Evolutionary conservation across 2,113 vertebrate genomes (phyloP).

Genomic region (Tetrao urogallus): DNA sequence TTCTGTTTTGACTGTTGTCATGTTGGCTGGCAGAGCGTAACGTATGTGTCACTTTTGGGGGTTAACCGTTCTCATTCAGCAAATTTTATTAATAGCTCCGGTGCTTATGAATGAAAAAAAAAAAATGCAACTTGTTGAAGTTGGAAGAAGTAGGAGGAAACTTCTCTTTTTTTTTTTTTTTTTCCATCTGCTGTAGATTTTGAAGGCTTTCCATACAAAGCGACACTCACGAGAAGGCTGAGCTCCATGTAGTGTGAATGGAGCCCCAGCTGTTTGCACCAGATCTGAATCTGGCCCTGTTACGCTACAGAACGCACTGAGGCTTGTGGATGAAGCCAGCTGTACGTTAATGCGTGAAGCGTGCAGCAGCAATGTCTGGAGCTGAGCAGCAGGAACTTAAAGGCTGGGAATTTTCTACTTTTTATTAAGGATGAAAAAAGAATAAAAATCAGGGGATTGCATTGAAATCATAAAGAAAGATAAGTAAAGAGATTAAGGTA

Average conservation of each 20-base stretch:
- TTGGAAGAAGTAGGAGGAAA: conserved; percentile 32
- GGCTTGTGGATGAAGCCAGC: conserved; percentile 41
- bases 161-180: neutral
- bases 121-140: neutral
- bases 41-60: conserved; percentile 12
- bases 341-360: neutral
- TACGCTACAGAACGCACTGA: conserved; percentile 17
- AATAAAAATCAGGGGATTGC: neutral
- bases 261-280: neutral
- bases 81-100: conserved; percentile 56
- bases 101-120: neutral
- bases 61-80: conserved; percentile 23
- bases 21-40: conserved; percentile 25
- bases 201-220: conserved; percentile 33
- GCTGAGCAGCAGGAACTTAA: neutral
- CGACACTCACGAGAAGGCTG: neutral
- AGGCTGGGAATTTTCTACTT: neutral
- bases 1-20: conserved; percentile 61
- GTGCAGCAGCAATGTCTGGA: neutral
- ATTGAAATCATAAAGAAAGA: neutral
- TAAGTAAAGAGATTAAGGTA: neutral
- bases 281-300: neutral
- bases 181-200: neutral
- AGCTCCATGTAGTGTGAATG: neutral
- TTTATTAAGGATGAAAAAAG: neutral